Percentiles rank a stretch among this genome's conserved stretches.
phyloP scores from a whole-genome alignment of 2,797 vertebrate genomes.

The Danio tinwini region DNA sequence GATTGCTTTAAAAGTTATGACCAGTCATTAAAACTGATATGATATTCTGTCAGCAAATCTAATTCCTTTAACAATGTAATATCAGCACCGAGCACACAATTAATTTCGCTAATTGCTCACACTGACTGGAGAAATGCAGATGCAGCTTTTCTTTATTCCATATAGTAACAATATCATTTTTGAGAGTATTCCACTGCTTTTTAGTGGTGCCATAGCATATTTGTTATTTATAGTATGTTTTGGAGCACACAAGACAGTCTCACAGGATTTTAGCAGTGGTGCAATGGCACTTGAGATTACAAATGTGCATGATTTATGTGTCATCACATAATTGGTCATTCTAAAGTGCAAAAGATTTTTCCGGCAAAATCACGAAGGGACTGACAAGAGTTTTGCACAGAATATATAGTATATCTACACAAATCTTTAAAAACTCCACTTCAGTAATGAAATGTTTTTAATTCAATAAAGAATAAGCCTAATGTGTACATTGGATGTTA shows the following conservation, averaged over 20 bases:
- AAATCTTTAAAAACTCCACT: not conserved
- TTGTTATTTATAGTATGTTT: not conserved
- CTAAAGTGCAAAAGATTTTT: too few species aligned
- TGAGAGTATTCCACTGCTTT: not conserved
- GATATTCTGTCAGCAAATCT: not conserved
- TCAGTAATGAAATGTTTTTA: not conserved
- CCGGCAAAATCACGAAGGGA: too few species aligned
- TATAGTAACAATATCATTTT: not conserved
- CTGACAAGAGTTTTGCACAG: too few species aligned
- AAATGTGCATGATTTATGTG: too few species aligned
- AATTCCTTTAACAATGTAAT: not conserved
- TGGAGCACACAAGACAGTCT: not conserved
- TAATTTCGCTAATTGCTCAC: not conserved
- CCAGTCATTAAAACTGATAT: not conserved
- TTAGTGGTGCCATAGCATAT: not conserved
- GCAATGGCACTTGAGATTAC: too few species aligned
- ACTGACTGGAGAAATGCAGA: not conserved
- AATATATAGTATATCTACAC: too few species aligned
- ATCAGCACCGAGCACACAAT: not conserved
- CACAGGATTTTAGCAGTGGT: too few species aligned
- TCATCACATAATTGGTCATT: too few species aligned
- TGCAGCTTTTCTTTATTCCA: not conserved
- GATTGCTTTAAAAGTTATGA: not conserved
- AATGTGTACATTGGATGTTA: not conserved
- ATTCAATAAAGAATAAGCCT: not conserved